Conservation (phyloP, 2,888 invertebrate species). For the Caenorhabditis sp. region DNA sequence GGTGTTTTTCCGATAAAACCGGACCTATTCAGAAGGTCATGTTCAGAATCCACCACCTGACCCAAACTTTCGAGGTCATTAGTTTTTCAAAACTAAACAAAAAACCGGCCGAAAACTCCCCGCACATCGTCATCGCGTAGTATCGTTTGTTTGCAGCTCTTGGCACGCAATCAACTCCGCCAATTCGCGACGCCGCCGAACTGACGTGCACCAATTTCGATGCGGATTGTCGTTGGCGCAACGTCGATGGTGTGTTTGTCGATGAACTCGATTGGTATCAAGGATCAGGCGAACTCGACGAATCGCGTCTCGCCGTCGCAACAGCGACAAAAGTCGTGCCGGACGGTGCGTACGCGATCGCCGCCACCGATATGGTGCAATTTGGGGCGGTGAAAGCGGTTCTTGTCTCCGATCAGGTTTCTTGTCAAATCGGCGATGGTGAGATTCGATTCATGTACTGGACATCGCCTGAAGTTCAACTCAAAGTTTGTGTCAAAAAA, state of each 20-base stretch:
- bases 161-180: constrained; percentile 36
- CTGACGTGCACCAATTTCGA: constrained; percentile 65
- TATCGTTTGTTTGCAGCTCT: constrained; percentile 24
- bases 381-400: constrained; percentile 61
- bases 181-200: constrained; percentile 42
- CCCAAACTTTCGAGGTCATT: too few species aligned
- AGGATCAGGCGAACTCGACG: constrained; percentile 65
- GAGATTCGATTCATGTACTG: constrained; percentile 64
- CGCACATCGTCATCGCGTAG: too few species aligned
- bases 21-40: too few species aligned
- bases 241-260: constrained; percentile 66
- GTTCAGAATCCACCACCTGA: too few species aligned
- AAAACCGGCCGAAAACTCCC: too few species aligned
- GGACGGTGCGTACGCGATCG: constrained; percentile 67
- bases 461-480: constrained; percentile 67
- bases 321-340: constrained; percentile 64
- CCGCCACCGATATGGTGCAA: constrained; percentile 62
- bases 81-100: too few species aligned
- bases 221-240: constrained; percentile 64
- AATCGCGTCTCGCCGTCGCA: constrained; percentile 54
- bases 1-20: too few species aligned
- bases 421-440: constrained; percentile 55
- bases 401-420: constrained; percentile 62
- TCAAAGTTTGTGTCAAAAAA: constrained; percentile 63
- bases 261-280: constrained; percentile 69